Base-by-base conservation (phyloP, 1,140 invertebrate genomes). In the Cydia fagiglandana region DNA sequence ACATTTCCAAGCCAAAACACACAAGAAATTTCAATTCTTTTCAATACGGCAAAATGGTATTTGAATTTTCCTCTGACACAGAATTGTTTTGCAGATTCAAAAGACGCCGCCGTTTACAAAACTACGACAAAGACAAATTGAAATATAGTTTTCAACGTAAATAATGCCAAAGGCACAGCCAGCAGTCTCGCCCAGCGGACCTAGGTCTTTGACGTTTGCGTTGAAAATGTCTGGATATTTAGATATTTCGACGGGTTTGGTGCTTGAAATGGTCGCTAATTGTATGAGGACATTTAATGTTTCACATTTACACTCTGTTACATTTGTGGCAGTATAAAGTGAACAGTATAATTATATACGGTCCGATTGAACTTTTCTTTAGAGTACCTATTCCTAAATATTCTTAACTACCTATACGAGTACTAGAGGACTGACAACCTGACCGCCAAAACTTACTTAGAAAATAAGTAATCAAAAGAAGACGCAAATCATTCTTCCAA, bases 11-110 rank as follows among this genome's bases (percentile, higher is more conserved):
- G 56, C 56, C 17, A 61, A 24, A 24, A 10, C 24, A 61, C 56
- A 61, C 17, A 61, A 61, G 56, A 10, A 61, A 61, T 61, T 24
- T 61, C 56, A 10, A 61, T 24, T 61, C 56, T 61, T 61, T 61
- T 12, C 17, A 24, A 61, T 61, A 61, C 56, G 15, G 56, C 2
- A 20, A 61, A 61, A n/a, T 17, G 20, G 17, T 61, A 24, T 61
- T 61, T 24, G 56, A 61, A 61, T 61, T 61, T 20, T 24, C 9
- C 17, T 24, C 56, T 53, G 50, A 53, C 17, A 17, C 2, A 24
- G 4, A 61, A 61, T 61, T 61, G 56, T 24, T 24, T 61, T 24
- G 53, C 53, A 56, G 47, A 56, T 61, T 61, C 20, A 24, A 61
- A 56, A 12, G 10, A 61, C 20, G 56, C 56, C 20, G 56, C 17